phyloP scores from a whole-genome alignment of 2,888 invertebrate genomes.

The Pachydiplax longipennis region DNA sequence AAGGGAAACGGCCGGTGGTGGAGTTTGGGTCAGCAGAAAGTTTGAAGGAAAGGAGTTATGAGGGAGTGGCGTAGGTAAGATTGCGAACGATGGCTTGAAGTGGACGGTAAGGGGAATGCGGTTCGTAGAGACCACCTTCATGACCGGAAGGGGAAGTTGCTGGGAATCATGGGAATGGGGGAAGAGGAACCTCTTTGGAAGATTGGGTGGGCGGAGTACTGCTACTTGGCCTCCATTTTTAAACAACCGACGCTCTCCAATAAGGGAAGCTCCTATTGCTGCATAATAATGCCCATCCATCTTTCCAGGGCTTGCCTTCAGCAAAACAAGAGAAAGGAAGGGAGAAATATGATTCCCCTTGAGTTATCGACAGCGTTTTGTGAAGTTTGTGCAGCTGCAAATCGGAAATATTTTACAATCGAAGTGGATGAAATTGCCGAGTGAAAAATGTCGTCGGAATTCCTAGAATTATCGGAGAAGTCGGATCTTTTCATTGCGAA shows the following conservation, averaged over 20 bases:
- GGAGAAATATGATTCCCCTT: not conserved
- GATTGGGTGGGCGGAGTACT: slow-evolving; percentile 23
- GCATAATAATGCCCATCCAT: slow-evolving; percentile 28
- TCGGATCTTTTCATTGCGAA: not conserved
- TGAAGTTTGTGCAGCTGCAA: slow-evolving; percentile 24
- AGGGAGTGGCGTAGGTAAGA: not conserved
- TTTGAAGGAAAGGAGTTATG: not conserved
- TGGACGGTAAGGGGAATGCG: not conserved
- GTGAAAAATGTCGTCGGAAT: not conserved
- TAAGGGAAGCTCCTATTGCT: slow-evolving; percentile 27
- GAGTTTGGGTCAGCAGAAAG: not conserved
- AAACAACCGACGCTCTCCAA: slow-evolving; percentile 29
- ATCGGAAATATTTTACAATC: slow-evolving; percentile 19
- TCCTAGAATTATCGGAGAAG: not conserved
- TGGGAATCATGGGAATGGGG: not conserved
- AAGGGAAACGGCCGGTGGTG: not conserved
- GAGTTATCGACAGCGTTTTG: slow-evolving; percentile 11
- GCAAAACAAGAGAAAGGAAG: not conserved
- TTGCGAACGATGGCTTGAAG: not conserved
- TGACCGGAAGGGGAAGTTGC: not conserved
- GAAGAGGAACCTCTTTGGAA: slow-evolving; percentile 9
- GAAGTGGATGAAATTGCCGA: not conserved
- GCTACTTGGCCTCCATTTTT: slow-evolving; percentile 35
- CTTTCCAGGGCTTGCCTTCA: not conserved
- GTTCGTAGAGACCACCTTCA: not conserved